phyloP scores from a whole-genome alignment of 2,113 vertebrate genomes.

The Istiophorus platypterus region DNA sequence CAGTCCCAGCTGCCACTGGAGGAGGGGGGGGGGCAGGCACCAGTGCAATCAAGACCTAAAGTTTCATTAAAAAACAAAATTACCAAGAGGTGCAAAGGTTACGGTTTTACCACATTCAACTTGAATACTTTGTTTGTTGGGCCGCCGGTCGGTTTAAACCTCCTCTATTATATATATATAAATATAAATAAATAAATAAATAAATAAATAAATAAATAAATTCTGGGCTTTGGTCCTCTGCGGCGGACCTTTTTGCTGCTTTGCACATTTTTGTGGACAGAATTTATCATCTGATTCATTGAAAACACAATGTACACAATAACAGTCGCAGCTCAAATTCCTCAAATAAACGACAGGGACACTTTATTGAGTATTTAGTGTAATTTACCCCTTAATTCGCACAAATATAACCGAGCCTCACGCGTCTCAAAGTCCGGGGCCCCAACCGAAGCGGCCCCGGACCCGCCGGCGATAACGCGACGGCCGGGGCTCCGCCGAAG shows the following conservation, averaged over 20 bases:
- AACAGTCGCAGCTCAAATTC: neutral
- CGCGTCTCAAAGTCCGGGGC: neutral
- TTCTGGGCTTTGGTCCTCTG: neutral
- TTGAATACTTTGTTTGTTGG: neutral
- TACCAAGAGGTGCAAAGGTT: neutral
- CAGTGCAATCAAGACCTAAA: too few species aligned
- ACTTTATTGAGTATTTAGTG: neutral
- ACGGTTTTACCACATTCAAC: neutral
- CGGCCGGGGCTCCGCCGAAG: conserved; percentile 54
- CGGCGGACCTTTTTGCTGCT: neutral
- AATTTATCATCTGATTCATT: neutral
- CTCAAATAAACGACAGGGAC: neutral
- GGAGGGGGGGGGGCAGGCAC: too few species aligned
- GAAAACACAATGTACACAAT: neutral
- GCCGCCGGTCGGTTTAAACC: neutral
- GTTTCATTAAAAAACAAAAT: too few species aligned
- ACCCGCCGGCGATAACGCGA: too few species aligned
- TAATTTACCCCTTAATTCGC: neutral
- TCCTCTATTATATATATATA: neutral
- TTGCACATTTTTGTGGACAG: neutral
- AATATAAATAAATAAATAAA: too few species aligned
- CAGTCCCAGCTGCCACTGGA: too few species aligned
- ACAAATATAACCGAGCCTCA: neutral
- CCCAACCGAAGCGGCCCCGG: too few species aligned
- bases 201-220: too few species aligned